Percentiles rank a stretch among this genome's conserved stretches.
Evolutionary conservation across 2,888 invertebrate genomes (phyloP).

Genomic region (Cryptus armator): DNA sequence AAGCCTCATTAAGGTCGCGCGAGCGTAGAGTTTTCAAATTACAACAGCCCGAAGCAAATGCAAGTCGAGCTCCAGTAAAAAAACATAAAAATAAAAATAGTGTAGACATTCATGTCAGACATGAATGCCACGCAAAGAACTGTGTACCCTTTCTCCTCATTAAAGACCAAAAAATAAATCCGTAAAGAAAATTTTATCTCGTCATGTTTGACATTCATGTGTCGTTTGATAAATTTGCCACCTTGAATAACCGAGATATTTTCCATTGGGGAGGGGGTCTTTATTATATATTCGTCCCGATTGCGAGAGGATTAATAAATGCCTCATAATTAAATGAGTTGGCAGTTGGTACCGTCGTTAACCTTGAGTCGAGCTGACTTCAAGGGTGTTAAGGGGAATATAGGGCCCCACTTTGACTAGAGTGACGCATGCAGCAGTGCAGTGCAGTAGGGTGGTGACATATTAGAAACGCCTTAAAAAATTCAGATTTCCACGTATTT

Average conservation of each 20-base stretch:
- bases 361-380: slow-evolving; percentile 6
- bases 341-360: slow-evolving; percentile 25
- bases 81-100: slow-evolving; percentile 17
- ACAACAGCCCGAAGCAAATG: slow-evolving; percentile 27
- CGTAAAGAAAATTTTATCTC: not conserved
- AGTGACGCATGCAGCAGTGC: too few species aligned
- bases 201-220: not conserved
- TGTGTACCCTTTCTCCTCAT: slow-evolving; percentile 15
- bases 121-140: slow-evolving; percentile 36
- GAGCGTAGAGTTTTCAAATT: slow-evolving; percentile 35
- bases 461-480: too few species aligned
- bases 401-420: too few species aligned
- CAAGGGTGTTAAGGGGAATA: not conserved
- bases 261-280: not conserved
- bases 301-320: not conserved
- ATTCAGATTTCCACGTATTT: too few species aligned
- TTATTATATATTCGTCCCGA: too few species aligned
- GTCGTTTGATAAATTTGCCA: not conserved
- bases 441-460: too few species aligned
- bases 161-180: slow-evolving; percentile 10
- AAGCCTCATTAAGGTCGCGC: slow-evolving; percentile 37
- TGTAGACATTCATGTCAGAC: slow-evolving; percentile 34
- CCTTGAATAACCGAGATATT: not conserved
- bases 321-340: slow-evolving; percentile 8
- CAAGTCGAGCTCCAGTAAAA: not conserved